phyloP scores from a whole-genome alignment of 2,888 invertebrate species.

The Tinea semifulvella region DNA sequence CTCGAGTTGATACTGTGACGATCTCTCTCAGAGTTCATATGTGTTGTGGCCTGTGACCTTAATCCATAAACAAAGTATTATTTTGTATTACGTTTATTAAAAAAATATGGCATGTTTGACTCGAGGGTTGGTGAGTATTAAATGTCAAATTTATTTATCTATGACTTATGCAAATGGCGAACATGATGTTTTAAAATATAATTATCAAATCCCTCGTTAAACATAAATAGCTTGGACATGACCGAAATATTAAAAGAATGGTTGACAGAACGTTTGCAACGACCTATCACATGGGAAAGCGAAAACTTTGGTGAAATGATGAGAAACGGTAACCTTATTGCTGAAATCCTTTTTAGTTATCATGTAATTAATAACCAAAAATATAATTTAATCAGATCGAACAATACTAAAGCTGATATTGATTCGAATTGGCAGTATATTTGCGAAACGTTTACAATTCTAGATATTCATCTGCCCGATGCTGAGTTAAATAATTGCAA shows the following conservation, averaged over 20 bases:
- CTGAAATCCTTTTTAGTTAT: conserved; percentile 65
- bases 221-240: too few species aligned
- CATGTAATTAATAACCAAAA: conserved; percentile 67
- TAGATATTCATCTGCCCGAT: conserved; percentile 53
- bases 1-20: too few species aligned
- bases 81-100: too few species aligned
- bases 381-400: conserved; percentile 48
- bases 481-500: conserved; percentile 55
- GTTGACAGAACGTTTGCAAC: conserved; percentile 64
- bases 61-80: too few species aligned
- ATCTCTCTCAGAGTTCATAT: too few species aligned
- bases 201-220: too few species aligned
- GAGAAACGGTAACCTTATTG: conserved; percentile 66
- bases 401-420: conserved; percentile 42
- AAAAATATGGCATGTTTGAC: too few species aligned
- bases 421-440: conserved; percentile 63
- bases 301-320: conserved; percentile 64
- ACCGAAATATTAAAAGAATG: conserved; percentile 68
- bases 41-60: too few species aligned
- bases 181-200: too few species aligned
- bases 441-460: conserved; percentile 55
- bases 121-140: too few species aligned
- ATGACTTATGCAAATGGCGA: too few species aligned
- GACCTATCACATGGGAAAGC: conserved; percentile 60
- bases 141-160: too few species aligned